These are phyloP conservation scores for Epizoanthus illoricatus DNA, from an alignment of 92 coral and sea anemone genomes.

Conservation along the genomic window DNA sequence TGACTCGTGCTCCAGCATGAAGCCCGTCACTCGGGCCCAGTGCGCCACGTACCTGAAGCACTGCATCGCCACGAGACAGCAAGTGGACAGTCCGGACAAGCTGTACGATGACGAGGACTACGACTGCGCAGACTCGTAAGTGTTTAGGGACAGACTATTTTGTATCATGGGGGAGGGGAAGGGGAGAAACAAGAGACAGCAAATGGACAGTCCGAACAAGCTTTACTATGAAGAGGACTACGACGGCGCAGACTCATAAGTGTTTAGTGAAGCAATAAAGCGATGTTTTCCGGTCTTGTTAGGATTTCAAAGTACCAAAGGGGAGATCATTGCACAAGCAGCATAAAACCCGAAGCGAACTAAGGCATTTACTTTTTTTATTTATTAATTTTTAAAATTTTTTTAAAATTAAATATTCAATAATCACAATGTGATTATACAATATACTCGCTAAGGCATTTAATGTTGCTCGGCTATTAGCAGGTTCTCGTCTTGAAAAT, in stretches of 20 bases:
- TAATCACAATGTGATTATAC: no score
- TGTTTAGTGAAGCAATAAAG: background rate
- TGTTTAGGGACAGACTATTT: background rate
- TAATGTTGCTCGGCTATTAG: no score
- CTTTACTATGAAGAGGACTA: conserved; percentile 31
- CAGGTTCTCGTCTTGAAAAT: no score
- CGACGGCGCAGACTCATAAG: conserved; percentile 41
- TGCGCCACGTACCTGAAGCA: conserved; percentile 25
- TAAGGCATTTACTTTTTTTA: no score
- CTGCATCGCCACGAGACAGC: conserved; percentile 33
- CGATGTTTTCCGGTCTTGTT: no score
- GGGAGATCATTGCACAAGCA: no score
- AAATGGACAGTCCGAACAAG: conserved; percentile 9
- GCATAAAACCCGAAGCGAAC: no score
- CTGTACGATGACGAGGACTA: conserved; percentile 34
- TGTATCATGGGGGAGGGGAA: no score
- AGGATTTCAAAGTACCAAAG: no score
- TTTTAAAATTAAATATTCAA: no score
- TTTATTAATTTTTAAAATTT: no score
- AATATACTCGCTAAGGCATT: no score
- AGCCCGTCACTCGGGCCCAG: conserved; percentile 39
- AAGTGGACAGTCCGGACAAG: conserved; percentile 12
- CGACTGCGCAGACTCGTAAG: conserved; percentile 43
- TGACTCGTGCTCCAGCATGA: conserved; percentile 32
- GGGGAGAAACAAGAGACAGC: background rate